Evolutionary conservation across 2,888 invertebrate genomes (phyloP), one percentile per base, ranked within the genome.

Genomic region (Limenitis arthemis): DNA sequence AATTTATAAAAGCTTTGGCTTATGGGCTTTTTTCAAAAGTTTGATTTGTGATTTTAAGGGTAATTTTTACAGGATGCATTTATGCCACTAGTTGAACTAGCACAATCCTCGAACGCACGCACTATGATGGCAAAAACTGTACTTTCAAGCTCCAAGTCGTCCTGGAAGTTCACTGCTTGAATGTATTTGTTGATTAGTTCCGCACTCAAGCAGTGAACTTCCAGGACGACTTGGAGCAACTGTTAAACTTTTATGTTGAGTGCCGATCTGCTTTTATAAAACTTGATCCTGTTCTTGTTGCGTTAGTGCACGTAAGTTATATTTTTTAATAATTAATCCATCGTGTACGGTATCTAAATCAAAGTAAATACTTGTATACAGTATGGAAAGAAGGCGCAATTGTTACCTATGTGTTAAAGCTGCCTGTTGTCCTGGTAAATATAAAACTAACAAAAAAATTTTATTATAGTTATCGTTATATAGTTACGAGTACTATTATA

Each of bases 191-290:
- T n/a, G n/a, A n/a, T n/a, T n/a, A n/a, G n/a, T n/a, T n/a, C n/a
- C n/a, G n/a, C n/a, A n/a, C n/a, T 12, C 89, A 91, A 62, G 90
- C 91, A 53, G 94, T 98, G 6, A 89, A 92, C 58, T 96, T 94
- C 73, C 94, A 94, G 7, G 88, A 91, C 9, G 96, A 98, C 77
- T 91, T 95, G 70, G 98, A 98, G 70, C 93, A 94, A 65, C 96
- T 97, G 73, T 86, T 99, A 8, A 92, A 92, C 70, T 98, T 98
- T 85, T 98, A 95, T 75, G 98, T 96, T 1, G 97, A 98, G 73
- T 94, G 96, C 9, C 89, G 99, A 61, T 93, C 94, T 6, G 90
- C 93, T 0, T 98, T 98, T 79, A 93, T 94, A 46, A 97, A 97
- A 82, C 87, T 99, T 37, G 98, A 98, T 75, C 84, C 91, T 2